Evolutionary conservation across 1,140 invertebrate species (phyloP), one percentile per base, ranked within the genome.

Genomic region (Euschistus heros): DNA sequence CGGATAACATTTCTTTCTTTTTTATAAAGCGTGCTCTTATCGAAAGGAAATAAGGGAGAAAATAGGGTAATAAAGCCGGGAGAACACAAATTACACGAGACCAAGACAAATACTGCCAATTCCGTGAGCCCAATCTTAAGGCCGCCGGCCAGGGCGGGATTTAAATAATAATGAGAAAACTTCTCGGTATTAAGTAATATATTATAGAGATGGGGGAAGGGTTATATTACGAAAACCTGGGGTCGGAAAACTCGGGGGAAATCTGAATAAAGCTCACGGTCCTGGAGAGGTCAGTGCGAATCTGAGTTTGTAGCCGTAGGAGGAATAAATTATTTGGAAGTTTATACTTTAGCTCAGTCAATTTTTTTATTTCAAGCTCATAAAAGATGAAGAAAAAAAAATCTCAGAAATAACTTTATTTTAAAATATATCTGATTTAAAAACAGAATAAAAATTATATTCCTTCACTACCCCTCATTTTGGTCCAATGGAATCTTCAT

Each of bases 151-250:
- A 47, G 46, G 46, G 18, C 46, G 3, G 18, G 46, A 47, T 47
- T 47, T 47, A 47, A 47, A 47, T 47, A 47, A 47, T 47, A 47
- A 47, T 47, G 46, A 47, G 46, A 47, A 47, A 47, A 47, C 46
- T 47, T 47, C 27, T 30, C 27, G 46, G 46, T 47, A 47, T 47
- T 47, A 47, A 47, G 46, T 47, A 47, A 47, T 47, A 47, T 47
- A 47, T 47, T 47, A 47, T 47, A 13, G 46, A 18, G 46, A 18
- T n/a, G 46, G 46, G 46, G 15, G 46, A 18, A 18, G 46, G 46
- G 46, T 47, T 47, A n/a, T 47, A 47, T 47, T 47, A 47, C 46
- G 15, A n/a, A 18, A 15, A 15, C 2, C 46, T 14, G 46, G 18
- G 46, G 18, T 30, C 27, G 27, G 18, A 47, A 47, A 47, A 15